Conservation (phyloP, 2,113 vertebrate species). For the Microcebus ravelobensis region DNA sequence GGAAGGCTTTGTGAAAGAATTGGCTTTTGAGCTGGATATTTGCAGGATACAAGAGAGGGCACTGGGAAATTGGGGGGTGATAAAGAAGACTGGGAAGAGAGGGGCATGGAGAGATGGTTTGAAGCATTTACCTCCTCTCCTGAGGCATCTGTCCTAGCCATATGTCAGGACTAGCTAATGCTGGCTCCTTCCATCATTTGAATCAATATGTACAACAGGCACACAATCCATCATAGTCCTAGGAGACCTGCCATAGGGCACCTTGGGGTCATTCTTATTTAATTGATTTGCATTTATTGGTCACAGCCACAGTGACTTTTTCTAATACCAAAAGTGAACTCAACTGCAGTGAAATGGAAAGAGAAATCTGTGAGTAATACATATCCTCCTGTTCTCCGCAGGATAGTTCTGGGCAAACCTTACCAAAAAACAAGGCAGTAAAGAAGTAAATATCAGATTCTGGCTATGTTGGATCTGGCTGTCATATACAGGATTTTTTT, state of each 20-base stretch:
- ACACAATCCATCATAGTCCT: background rate
- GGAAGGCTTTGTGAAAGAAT: background rate
- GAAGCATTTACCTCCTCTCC: background rate
- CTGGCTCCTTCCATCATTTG: background rate
- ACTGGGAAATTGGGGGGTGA: background rate
- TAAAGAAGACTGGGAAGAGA: background rate
- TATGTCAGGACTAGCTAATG: background rate
- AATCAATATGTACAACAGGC: background rate
- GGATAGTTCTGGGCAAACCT: background rate
- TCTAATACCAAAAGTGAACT: background rate
- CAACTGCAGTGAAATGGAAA: background rate
- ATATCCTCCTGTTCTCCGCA: background rate
- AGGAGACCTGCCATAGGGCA: background rate
- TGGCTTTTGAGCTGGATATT: background rate
- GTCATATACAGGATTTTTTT: background rate
- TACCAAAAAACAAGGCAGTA: background rate
- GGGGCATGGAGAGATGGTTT: background rate
- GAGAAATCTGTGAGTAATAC: background rate
- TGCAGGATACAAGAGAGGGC: background rate
- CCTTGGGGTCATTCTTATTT: constrained; percentile 6
- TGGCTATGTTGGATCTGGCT: background rate
- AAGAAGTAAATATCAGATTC: background rate
- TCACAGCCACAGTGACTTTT: background rate
- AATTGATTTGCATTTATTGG: background rate
- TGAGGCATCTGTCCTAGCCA: background rate